Percentiles rank a stretch among this genome's conserved stretches.
phyloP scores from a whole-genome alignment of 2,797 vertebrate genomes.

The Sebastes steindachneri region DNA sequence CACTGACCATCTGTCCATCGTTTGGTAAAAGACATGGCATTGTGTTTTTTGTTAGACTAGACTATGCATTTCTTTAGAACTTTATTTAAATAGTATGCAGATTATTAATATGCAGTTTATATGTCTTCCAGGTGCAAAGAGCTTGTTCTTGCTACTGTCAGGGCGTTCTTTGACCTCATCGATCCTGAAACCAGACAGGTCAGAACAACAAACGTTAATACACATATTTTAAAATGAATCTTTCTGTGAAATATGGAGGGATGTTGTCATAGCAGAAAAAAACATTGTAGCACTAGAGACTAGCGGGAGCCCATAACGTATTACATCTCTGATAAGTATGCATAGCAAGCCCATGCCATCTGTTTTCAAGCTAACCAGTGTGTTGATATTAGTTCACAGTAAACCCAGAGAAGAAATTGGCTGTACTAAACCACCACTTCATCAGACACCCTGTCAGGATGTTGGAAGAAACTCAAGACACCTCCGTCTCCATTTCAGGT shows the following conservation, averaged over 20 bases:
- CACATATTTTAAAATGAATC: not conserved
- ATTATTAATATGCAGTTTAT: not conserved
- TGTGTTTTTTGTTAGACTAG: not conserved
- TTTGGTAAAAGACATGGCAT: slow-evolving; percentile 86
- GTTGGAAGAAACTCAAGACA: slow-evolving; percentile 80
- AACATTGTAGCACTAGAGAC: not conserved
- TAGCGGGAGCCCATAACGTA: not conserved
- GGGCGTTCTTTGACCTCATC: slow-evolving; percentile 94
- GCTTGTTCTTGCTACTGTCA: slow-evolving; percentile 91
- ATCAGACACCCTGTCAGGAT: slow-evolving; percentile 90
- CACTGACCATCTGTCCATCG: slow-evolving; percentile 97
- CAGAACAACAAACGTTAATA: slow-evolving; percentile 37
- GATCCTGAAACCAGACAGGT: slow-evolving; percentile 94
- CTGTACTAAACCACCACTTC: slow-evolving; percentile 93
- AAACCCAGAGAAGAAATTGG: slow-evolving; percentile 85
- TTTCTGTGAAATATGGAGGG: not conserved
- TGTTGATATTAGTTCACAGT: slow-evolving; percentile 87
- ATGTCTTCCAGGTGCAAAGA: slow-evolving; percentile 92
- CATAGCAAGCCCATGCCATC: not conserved
- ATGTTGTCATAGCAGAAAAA: not conserved
- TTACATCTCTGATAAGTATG: not conserved
- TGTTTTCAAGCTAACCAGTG: not conserved
- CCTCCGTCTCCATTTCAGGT: slow-evolving; percentile 86
- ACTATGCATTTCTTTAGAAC: not conserved
- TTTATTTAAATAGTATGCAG: not conserved